Evolutionary conservation across 1,140 invertebrate species (phyloP).

Genomic region (Drosophila nigromelanica): DNA sequence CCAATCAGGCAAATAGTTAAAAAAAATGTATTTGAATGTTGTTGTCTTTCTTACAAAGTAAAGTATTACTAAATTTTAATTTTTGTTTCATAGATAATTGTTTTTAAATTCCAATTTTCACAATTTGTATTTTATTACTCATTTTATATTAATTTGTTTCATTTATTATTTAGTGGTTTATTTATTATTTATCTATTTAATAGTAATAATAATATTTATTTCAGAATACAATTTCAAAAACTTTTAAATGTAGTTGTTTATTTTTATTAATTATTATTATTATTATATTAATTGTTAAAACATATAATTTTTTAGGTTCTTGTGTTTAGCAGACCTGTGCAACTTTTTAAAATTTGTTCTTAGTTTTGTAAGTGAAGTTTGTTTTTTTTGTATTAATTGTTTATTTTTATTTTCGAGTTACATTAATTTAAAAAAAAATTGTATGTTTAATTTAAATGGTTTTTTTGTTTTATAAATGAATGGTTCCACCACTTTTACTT

Average conservation of each 20-base stretch:
- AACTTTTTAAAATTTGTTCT: no score
- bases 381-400: background rate
- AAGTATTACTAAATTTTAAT: background rate
- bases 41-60: background rate
- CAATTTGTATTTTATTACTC: background rate
- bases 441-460: no score
- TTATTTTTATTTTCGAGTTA: background rate
- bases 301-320: background rate
- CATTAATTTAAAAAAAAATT: background rate
- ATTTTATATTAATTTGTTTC: background rate
- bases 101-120: background rate
- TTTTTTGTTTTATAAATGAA: no score
- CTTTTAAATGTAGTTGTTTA: background rate
- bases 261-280: background rate
- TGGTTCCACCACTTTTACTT: background rate
- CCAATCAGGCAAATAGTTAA: background rate
- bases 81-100: background rate
- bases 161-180: background rate
- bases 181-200: background rate
- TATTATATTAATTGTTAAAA: background rate
- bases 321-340: background rate
- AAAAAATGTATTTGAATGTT: background rate
- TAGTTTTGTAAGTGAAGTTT: no score
- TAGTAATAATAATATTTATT: background rate
- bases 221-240: no score